phyloP scores from a whole-genome alignment of 1,140 invertebrate genomes.

The Mamestra configurata region DNA sequence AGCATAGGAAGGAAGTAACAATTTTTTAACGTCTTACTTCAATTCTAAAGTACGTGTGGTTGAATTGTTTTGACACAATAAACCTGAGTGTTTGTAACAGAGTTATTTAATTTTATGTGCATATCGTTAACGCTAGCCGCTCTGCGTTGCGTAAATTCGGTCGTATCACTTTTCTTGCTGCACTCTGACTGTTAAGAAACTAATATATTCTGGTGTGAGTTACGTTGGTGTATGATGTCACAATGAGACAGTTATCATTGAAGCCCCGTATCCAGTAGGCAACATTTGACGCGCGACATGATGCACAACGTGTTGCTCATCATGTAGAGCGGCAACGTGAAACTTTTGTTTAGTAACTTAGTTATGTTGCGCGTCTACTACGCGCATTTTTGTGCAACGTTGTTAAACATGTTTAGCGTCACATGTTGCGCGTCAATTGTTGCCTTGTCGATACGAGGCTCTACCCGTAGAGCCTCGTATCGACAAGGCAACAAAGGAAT shows the following conservation, averaged over 20 bases:
- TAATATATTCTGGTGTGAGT: conserved; percentile 61
- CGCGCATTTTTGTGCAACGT: too few relatives aligned
- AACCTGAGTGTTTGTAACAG: neutral
- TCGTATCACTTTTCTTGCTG: conserved; percentile 59
- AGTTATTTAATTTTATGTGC: conserved; percentile 8
- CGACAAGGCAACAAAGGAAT: too few relatives aligned
- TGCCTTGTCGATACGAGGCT: too few relatives aligned
- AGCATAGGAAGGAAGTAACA: conserved; percentile 45
- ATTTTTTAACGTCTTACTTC: conserved; percentile 3
- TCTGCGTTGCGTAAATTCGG: conserved; percentile 53
- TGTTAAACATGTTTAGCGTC: too few relatives aligned
- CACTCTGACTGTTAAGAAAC: conserved; percentile 61
- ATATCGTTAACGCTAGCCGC: conserved; percentile 7
- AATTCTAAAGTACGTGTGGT: conserved; percentile 15
- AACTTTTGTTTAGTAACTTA: too few relatives aligned
- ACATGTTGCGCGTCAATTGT: too few relatives aligned
- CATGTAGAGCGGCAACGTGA: too few relatives aligned
- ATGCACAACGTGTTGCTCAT: too few relatives aligned
- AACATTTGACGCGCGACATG: too few relatives aligned
- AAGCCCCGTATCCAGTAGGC: too few relatives aligned
- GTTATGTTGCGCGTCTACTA: too few relatives aligned
- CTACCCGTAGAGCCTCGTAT: too few relatives aligned
- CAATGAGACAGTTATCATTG: neutral
- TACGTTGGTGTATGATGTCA: conserved; percentile 52
- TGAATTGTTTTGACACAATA: conserved; percentile 28